A percentile compares a stretch with the other conserved stretches of the same genome.
Conservation (phyloP, 2,888 invertebrate species). For the Ligdia adustata region DNA sequence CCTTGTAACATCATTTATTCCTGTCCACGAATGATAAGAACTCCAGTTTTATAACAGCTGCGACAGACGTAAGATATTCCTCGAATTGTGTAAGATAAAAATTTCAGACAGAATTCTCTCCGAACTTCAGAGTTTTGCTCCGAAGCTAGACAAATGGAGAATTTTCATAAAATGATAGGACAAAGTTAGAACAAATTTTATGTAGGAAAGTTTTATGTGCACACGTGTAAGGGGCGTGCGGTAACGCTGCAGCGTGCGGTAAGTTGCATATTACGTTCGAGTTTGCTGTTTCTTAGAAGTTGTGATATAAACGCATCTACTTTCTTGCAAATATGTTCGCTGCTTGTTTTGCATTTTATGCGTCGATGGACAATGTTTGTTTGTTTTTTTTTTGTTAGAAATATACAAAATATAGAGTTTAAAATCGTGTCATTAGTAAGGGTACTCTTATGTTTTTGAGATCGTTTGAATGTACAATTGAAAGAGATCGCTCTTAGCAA, state of each 20-base stretch:
- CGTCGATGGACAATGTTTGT: no score
- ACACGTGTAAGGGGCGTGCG: conserved; percentile 12
- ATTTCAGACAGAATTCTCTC: conserved; percentile 24
- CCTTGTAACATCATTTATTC: conserved; percentile 33
- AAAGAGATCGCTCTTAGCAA: no score
- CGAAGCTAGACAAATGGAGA: conserved; percentile 28
- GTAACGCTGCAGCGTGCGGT: no score
- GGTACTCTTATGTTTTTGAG: no score
- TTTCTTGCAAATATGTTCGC: no score
- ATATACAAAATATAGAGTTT: no score
- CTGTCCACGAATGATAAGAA: conserved; percentile 18
- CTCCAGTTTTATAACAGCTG: conserved; percentile 29
- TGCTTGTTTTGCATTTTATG: no score
- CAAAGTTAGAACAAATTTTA: conserved; percentile 23
- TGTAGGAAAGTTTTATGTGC: conserved; percentile 5
- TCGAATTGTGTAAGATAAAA: conserved; percentile 25
- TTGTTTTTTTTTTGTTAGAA: no score
- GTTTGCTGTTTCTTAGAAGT: no score
- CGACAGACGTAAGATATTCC: conserved; percentile 26
- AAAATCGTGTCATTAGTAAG: no score
- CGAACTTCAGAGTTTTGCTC: conserved; percentile 16
- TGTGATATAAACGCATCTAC: no score
- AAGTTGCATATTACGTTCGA: conserved; percentile 16
- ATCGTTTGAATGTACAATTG: no score
- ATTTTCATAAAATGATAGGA: conserved; percentile 22